These are phyloP conservation scores for Sebastolobus alascanus DNA, from an alignment of 2,797 vertebrate genomes.

Conservation along the genomic window DNA sequence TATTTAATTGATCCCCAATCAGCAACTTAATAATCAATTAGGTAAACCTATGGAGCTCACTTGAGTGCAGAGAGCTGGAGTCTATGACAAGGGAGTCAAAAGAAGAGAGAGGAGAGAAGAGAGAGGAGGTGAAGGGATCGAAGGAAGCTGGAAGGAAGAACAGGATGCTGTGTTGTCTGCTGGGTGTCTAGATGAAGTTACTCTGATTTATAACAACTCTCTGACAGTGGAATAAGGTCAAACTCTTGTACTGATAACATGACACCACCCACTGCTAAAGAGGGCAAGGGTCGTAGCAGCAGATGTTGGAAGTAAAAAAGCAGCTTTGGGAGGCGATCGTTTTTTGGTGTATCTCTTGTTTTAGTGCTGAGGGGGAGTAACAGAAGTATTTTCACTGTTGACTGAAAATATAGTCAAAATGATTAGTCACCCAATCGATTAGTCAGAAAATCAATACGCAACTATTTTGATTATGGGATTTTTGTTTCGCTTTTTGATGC, in stretches of 20 bases:
- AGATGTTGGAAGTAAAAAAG: background rate
- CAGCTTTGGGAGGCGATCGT: background rate
- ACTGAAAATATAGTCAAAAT: background rate
- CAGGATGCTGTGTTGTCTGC: conserved; percentile 2
- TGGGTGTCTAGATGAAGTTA: background rate
- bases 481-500: background rate
- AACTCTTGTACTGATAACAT: background rate
- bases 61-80: conserved; percentile 67
- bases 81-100: conserved; percentile 70
- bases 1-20: conserved; percentile 87
- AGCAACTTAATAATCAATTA: conserved; percentile 88
- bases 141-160: conserved; percentile 14
- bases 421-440: background rate
- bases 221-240: conserved; percentile 13
- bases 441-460: background rate
- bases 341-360: background rate
- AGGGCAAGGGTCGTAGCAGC: background rate
- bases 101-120: conserved; percentile 34
- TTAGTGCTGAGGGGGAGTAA: background rate
- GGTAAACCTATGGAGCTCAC: conserved; percentile 81
- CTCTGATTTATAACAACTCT: conserved; percentile 3
- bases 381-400: background rate
- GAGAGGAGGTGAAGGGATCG: conserved; percentile 1
- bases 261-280: background rate
- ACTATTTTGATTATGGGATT: background rate